Percentiles rank a stretch among this genome's conserved stretches.
Evolutionary conservation across 1,140 invertebrate species (phyloP).

Genomic region (Heliconius nattereri): DNA sequence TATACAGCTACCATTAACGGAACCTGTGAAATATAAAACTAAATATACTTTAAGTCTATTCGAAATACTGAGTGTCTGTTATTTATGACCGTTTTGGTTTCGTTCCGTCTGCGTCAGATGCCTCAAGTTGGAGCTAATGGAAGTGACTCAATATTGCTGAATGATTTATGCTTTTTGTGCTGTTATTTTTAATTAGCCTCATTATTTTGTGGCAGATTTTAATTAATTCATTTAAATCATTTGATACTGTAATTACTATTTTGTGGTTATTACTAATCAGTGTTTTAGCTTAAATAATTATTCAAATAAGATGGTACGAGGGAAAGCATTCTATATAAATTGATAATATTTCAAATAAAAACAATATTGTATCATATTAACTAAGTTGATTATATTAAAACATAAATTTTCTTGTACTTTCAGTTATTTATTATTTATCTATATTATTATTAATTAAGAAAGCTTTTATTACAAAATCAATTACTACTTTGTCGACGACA

Average conservation of each 20-base stretch:
- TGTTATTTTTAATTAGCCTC: conserved; percentile 30
- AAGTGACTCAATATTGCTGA: conserved; percentile 58
- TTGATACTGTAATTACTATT: not conserved
- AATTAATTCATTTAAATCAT: not conserved
- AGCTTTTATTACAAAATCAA: no score
- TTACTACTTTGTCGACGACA: no score
- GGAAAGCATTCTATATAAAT: no score
- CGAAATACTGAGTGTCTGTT: conserved; percentile 32
- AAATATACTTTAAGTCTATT: conserved; percentile 12
- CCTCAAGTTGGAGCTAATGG: conserved; percentile 46
- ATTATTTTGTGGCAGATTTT: not conserved
- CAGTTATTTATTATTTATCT: not conserved
- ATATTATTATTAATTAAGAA: not conserved
- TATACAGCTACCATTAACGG: not conserved
- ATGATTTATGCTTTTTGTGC: conserved; percentile 57
- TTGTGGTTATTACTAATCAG: not conserved
- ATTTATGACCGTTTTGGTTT: conserved; percentile 61
- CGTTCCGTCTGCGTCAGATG: conserved; percentile 59
- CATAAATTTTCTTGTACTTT: not conserved
- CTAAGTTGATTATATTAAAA: no score
- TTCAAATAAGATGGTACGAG: no score
- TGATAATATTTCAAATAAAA: no score
- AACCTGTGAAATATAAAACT: not conserved
- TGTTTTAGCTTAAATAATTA: no score
- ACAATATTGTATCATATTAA: no score